Conservation (phyloP, 2,888 invertebrate genomes). For the Drosophila ustulata region DNA sequence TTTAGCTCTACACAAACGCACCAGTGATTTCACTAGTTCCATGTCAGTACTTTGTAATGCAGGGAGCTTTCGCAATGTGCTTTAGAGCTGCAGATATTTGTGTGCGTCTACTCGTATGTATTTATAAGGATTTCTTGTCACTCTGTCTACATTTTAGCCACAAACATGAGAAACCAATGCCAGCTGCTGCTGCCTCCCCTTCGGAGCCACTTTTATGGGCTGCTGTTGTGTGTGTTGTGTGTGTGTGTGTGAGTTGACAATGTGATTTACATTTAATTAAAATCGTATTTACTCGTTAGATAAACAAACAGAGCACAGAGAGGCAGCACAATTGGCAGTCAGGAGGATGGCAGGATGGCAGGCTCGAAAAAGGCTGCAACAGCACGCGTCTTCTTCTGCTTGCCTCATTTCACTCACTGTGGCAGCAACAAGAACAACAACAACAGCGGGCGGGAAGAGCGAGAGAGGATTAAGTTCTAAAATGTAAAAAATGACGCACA, state of each 20-base stretch:
- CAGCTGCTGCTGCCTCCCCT: conserved; percentile 45
- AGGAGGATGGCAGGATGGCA: background rate
- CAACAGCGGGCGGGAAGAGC: background rate
- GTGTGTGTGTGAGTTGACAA: conserved; percentile 68
- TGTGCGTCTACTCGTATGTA: conserved; percentile 18
- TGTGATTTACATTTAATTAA: conserved; percentile 81
- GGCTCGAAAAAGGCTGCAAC: conserved; percentile 16
- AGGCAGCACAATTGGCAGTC: conserved; percentile 33
- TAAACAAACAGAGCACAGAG: conserved; percentile 65
- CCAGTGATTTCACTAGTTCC: too few relatives aligned
- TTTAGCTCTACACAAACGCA: too few relatives aligned
- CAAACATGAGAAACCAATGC: conserved; percentile 49
- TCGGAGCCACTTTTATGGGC: conserved; percentile 43
- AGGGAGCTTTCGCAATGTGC: background rate
- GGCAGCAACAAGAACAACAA: background rate
- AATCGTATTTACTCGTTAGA: conserved; percentile 80
- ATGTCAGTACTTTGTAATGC: too few relatives aligned
- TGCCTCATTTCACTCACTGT: conserved; percentile 38
- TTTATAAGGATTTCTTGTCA: conserved; percentile 33
- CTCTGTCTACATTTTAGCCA: conserved; percentile 33
- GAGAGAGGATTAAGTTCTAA: conserved; percentile 41
- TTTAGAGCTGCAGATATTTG: background rate
- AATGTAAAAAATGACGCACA: conserved; percentile 31
- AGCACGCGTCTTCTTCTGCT: conserved; percentile 10
- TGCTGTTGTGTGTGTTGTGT: conserved; percentile 19